phyloP scores from a whole-genome alignment of 2,113 vertebrate genomes.

The Salvelinus alpinus region DNA sequence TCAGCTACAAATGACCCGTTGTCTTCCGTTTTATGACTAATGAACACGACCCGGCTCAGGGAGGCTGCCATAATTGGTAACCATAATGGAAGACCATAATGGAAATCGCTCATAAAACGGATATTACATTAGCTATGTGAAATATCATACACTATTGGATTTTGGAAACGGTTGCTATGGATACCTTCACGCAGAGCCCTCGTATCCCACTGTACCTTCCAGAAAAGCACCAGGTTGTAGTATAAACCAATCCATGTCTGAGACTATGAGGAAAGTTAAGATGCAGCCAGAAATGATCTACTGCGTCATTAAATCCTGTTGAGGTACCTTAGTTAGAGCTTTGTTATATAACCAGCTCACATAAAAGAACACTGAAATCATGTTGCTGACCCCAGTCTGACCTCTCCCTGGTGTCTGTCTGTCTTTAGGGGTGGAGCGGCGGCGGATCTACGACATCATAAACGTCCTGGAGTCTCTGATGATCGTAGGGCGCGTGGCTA shows the following conservation, averaged over 20 bases:
- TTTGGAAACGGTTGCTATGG: conserved; percentile 34
- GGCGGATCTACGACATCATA: conserved; percentile 94
- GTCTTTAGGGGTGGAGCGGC: conserved; percentile 86
- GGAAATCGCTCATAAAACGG: background rate
- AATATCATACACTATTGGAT: background rate
- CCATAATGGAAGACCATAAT: background rate
- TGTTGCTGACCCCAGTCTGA: background rate
- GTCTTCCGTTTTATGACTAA: too few relatives aligned
- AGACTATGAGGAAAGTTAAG: too few relatives aligned
- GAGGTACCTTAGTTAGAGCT: too few relatives aligned
- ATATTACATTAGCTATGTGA: background rate
- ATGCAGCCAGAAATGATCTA: too few relatives aligned
- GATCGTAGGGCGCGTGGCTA: conserved; percentile 89
- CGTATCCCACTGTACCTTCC: background rate
- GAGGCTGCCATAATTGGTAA: conserved; percentile 6
- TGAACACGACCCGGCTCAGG: too few relatives aligned
- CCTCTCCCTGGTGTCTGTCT: background rate
- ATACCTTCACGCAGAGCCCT: background rate
- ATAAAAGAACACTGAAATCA: background rate
- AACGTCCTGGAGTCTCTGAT: conserved; percentile 90
- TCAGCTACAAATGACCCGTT: too few relatives aligned
- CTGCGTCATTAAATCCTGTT: too few relatives aligned
- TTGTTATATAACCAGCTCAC: too few relatives aligned
- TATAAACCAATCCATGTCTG: too few relatives aligned
- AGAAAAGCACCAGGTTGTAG: too few relatives aligned